phyloP scores from a whole-genome alignment of 1,140 invertebrate genomes.

The Melanaphis sacchari region DNA sequence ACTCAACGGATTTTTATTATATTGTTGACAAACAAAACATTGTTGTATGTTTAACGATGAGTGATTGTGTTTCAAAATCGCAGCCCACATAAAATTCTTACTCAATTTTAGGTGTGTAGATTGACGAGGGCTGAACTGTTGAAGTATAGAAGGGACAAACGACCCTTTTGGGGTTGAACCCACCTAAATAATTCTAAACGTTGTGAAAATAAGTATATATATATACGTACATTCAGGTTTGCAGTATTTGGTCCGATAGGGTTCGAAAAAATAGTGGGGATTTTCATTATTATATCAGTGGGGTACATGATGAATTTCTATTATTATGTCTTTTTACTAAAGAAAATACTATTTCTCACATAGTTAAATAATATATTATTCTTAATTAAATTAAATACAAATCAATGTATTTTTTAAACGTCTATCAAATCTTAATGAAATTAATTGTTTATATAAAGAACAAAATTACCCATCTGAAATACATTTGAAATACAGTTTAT shows the following conservation, averaged over 20 bases:
- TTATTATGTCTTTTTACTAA: neutral
- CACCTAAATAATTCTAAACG: conserved; percentile 23
- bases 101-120: conserved; percentile 9
- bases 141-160: conserved; percentile 26
- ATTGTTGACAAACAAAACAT: neutral
- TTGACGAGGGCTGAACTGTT: conserved; percentile 18
- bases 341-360: neutral
- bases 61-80: conserved; percentile 10
- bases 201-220: neutral
- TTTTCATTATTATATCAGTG: neutral
- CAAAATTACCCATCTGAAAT: too few relatives aligned
- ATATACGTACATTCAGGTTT: neutral
- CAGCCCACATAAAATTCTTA: conserved; percentile 6
- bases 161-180: conserved; percentile 45
- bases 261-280: neutral
- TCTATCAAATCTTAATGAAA: neutral
- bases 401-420: neutral
- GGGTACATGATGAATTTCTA: neutral
- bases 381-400: neutral
- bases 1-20: conserved; percentile 7
- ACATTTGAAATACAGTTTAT: too few relatives aligned
- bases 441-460: neutral
- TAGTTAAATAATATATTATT: neutral
- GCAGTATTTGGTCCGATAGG: neutral
- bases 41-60: neutral